These are phyloP conservation scores for Candoia aspera DNA, from an alignment of 2,113 vertebrate species.

Conservation along the genomic window DNA sequence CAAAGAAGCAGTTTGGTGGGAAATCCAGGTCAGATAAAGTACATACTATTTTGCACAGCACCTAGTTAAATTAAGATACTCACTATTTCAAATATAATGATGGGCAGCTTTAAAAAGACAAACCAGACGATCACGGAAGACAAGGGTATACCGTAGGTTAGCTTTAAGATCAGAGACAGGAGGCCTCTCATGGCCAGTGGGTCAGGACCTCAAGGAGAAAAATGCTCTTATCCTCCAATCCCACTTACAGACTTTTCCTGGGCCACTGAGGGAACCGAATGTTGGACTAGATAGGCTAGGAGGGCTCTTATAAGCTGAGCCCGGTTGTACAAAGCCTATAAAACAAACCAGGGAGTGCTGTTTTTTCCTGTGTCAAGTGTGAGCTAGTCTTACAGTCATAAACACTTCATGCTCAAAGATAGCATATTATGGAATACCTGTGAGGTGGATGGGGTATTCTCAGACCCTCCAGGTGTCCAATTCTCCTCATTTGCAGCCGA, in stretches of 20 bases:
- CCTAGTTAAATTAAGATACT: background rate
- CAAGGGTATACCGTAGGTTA: background rate
- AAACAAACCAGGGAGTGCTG: no score
- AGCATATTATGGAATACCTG: background rate
- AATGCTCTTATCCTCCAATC: background rate
- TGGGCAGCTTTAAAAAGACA: background rate
- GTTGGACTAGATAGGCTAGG: no score
- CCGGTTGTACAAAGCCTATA: no score
- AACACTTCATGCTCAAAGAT: background rate
- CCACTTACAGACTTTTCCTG: no score
- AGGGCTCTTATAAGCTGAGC: no score
- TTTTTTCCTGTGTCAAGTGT: no score
- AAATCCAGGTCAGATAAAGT: background rate
- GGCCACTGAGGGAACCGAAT: no score
- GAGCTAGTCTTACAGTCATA: no score
- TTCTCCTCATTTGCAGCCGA: background rate
- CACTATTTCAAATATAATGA: background rate
- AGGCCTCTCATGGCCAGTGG: background rate
- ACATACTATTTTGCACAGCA: background rate
- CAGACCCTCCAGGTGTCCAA: background rate
- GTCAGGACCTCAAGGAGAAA: background rate
- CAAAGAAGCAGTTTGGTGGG: background rate
- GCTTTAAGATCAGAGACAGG: background rate
- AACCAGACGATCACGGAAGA: background rate
- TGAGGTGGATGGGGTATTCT: background rate